phyloP scores from a whole-genome alignment of 2,888 invertebrate species.

The Blastobasis adustella region DNA sequence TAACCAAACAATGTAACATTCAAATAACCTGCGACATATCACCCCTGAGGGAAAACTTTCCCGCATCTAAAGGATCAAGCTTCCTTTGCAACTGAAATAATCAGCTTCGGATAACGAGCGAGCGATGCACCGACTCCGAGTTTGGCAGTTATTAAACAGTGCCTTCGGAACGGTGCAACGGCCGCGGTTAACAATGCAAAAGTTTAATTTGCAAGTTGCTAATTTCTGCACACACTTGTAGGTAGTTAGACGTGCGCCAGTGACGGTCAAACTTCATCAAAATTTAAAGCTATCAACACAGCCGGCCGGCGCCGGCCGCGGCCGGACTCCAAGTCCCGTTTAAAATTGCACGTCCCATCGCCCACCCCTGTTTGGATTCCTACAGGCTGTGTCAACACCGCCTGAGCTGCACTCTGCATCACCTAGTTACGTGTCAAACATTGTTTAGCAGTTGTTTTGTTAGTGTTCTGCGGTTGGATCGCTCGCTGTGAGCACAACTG shows the following conservation, averaged over 20 bases:
- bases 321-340: constrained; percentile 40
- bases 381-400: constrained; percentile 49
- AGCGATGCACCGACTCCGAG: no score
- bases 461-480: constrained; percentile 39
- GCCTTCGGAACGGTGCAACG: no score
- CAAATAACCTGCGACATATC: constrained; percentile 52
- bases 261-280: constrained; percentile 40
- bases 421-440: constrained; percentile 60
- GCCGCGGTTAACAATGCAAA: no score
- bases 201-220: no score
- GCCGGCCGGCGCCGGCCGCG: constrained; percentile 11
- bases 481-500: constrained; percentile 32
- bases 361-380: constrained; percentile 41
- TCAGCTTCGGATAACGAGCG: no score
- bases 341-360: constrained; percentile 61
- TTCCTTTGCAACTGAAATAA: no score
- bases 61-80: no score
- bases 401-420: constrained; percentile 48
- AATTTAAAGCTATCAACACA: constrained; percentile 42
- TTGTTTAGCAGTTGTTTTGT: constrained; percentile 54
- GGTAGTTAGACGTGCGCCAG: neutral
- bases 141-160: no score
- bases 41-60: constrained; percentile 12
- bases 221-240: neutral
- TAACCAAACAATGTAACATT: constrained; percentile 66